Evolutionary conservation across 2,113 vertebrate genomes (phyloP).

Genomic region (Carollia perspicillata): DNA sequence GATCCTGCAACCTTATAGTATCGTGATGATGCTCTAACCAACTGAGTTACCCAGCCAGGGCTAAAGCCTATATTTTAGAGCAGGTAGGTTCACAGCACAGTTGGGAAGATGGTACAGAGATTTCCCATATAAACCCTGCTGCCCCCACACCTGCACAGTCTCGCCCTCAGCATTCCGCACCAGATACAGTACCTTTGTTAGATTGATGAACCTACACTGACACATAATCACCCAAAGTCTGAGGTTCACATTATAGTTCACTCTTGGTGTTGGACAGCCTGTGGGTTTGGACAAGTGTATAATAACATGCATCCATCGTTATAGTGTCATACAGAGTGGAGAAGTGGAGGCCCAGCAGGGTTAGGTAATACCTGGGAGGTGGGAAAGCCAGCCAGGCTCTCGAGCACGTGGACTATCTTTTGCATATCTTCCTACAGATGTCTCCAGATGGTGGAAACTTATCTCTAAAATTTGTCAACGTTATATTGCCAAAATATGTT

Average conservation of each 20-base stretch:
- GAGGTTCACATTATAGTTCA: not conserved
- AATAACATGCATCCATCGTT: not conserved
- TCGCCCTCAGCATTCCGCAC: fast-evolving
- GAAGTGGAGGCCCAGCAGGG: not conserved
- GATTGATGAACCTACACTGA: not conserved
- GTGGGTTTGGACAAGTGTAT: not conserved
- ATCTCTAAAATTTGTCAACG: not conserved
- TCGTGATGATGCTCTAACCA: too few species aligned
- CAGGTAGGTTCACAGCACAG: not conserved
- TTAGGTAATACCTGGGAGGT: not conserved
- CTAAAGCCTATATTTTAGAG: not conserved
- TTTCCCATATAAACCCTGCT: too few species aligned
- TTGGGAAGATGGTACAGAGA: not conserved
- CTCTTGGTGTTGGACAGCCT: not conserved
- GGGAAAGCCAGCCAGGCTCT: not conserved
- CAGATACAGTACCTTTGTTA: not conserved
- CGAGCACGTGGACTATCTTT: not conserved
- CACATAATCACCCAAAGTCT: not conserved
- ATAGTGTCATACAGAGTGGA: not conserved
- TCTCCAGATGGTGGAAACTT: not conserved
- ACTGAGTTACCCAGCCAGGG: not conserved
- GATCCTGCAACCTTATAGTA: too few species aligned
- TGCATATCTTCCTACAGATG: not conserved
- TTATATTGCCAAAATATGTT: not conserved
- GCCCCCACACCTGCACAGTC: not conserved